Base-by-base conservation (phyloP, 1,140 invertebrate genomes). In the Caerostris darwini region DNA sequence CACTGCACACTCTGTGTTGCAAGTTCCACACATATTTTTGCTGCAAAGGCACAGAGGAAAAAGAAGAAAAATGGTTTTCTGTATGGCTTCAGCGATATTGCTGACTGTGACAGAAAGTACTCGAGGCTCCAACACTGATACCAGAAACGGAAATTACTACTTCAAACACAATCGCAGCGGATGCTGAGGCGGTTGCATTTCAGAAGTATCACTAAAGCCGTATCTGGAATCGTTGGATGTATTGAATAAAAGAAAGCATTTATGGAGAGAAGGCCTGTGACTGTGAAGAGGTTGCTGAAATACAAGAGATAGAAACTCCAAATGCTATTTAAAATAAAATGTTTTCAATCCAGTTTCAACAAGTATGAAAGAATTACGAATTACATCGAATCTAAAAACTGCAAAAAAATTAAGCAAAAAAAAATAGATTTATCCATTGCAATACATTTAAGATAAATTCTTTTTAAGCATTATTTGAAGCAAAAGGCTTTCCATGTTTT, bases 121-220 rank as follows among this genome's bases (percentile, higher is more conserved):
- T 85, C 83, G 19, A 10, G 3, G 6, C 83, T 85, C n/a, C 8
- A 85, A 57, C 57, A 58, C 81, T 61, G 90, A 92, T 92, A 92
- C 34, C 81, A 81, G 71, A 56, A 83, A 50, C 90, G 90, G 90
- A 92, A 92, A 92, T 92, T 92, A 92, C 90, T 67, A 67, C 90
- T 92, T 85, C 90, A 67, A 92, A 81, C 85, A 85, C 90, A 92
- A 67, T 85, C 50, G 81, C 7, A 17, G 34, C 90, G 71, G 90
- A 85, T 56, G 61, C 59, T 56, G 82, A 19, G 71, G 19, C 71
- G 69, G 67, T 69, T 59, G 71, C 58, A 90, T 90, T 90, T 90
- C 53, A 56, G 67, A 53, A 17, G 34, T 58, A 87, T 12, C 34
- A 77, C 71, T 50, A 77, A 77, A 34, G 8, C 19, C 17, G 14